Evolutionary conservation across 2,113 vertebrate genomes (phyloP).

Genomic region (Euleptes europaea): DNA sequence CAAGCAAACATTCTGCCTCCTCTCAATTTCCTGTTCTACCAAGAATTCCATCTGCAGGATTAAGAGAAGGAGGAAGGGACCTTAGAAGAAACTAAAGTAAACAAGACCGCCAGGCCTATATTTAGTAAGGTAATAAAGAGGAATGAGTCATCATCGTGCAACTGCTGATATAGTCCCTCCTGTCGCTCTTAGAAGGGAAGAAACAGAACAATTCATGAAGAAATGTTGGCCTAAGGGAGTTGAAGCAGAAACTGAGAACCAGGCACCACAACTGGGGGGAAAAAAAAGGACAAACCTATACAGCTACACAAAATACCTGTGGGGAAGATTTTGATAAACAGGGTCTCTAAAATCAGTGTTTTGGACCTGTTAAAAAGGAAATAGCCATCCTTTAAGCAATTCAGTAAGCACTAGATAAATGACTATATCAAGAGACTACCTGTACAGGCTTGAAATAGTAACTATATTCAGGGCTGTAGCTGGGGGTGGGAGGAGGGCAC

Average conservation of each 20-base stretch:
- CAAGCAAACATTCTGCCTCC: constrained; percentile 40
- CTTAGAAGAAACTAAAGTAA: constrained; percentile 64
- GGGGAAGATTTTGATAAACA: constrained; percentile 61
- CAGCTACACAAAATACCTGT: constrained; percentile 41
- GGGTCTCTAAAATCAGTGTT: constrained; percentile 50
- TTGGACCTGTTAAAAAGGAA: constrained; percentile 46
- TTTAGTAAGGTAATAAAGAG: constrained; percentile 48
- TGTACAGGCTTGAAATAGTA: background rate
- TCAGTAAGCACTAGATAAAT: constrained; percentile 23
- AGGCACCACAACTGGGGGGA: constrained; percentile 16
- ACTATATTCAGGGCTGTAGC: too few species aligned
- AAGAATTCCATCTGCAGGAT: constrained; percentile 60
- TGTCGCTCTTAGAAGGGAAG: constrained; percentile 67
- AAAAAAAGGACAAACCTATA: background rate
- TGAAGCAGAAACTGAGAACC: constrained; percentile 66
- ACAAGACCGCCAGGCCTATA: constrained; percentile 50
- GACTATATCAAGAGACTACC: constrained; percentile 2
- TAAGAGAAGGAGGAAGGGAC: constrained; percentile 31
- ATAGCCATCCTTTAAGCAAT: constrained; percentile 39
- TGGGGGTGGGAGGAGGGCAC: too few species aligned
- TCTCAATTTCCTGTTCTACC: constrained; percentile 65
- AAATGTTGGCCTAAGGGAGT: constrained; percentile 63
- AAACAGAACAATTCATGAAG: constrained; percentile 65
- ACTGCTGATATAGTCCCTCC: constrained; percentile 66
- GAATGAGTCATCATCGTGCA: constrained; percentile 55